Percentiles rank a stretch among this genome's conserved stretches.
Conservation (phyloP, 1,140 invertebrate species). For the Cataglyphis hispanica region DNA sequence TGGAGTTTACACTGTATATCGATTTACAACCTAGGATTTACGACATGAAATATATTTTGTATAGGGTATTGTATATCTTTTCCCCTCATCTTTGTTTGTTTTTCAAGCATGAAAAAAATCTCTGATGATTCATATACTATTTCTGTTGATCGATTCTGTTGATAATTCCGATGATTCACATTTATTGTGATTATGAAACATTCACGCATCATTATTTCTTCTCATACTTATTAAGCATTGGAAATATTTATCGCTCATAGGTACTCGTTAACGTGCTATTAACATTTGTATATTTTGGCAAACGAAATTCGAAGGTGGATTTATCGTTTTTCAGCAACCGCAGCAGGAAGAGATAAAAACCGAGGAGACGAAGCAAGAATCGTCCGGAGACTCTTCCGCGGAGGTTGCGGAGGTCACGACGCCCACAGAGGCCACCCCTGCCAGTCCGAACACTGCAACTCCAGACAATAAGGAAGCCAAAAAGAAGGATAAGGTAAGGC, state of each 20-base stretch:
- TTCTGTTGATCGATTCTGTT: neutral
- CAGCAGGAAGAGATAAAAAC: constrained; percentile 83
- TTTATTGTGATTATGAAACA: neutral
- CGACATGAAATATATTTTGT: constrained; percentile 11
- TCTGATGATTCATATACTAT: neutral
- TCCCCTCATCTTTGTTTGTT: neutral
- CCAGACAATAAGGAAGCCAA: constrained; percentile 91
- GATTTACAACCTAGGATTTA: constrained; percentile 53
- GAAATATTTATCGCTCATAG: neutral
- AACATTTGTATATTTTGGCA: neutral
- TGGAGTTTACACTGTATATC: constrained; percentile 3
- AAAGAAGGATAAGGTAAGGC: constrained; percentile 91
- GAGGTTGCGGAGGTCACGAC: constrained; percentile 86
- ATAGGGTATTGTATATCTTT: neutral
- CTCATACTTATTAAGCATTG: too few species aligned
- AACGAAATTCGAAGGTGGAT: constrained; percentile 3
- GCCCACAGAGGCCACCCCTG: constrained; percentile 82
- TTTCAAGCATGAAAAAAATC: neutral
- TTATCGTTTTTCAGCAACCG: constrained; percentile 14
- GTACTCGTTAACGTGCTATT: neutral
- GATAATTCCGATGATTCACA: constrained; percentile 5
- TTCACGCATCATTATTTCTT: neutral
- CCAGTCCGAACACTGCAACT: constrained; percentile 86
- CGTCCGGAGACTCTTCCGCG: constrained; percentile 84
- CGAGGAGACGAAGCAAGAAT: constrained; percentile 82